Evolutionary conservation across 2,113 vertebrate genomes (phyloP).

Genomic region (Bos javanicus): DNA sequence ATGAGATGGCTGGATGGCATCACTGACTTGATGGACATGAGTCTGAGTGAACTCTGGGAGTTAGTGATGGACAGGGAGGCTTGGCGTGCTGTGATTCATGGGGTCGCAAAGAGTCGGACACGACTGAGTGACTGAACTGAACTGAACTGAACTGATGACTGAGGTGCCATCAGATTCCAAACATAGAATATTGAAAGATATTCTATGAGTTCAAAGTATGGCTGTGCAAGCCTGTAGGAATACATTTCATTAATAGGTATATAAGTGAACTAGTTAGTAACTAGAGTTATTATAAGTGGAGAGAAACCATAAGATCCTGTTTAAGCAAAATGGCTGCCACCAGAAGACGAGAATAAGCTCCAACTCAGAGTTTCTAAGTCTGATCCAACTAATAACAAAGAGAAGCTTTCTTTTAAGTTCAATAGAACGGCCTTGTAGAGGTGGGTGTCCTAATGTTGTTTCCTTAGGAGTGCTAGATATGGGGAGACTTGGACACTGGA

Average conservation of each 20-base stretch:
- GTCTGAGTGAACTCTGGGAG: no score
- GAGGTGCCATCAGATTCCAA: constrained; percentile 11
- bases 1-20: no score
- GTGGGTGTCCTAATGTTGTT: background rate
- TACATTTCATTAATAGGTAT: background rate
- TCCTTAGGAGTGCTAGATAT: background rate
- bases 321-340: background rate
- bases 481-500: background rate
- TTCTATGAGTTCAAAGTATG: background rate
- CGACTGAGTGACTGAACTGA: no score
- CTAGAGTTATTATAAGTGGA: background rate
- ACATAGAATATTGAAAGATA: constrained; percentile 2
- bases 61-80: no score
- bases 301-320: background rate
- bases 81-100: no score
- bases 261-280: background rate
- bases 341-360: background rate
- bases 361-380: background rate
- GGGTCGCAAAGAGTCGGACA: no score
- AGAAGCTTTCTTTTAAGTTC: background rate
- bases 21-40: no score
- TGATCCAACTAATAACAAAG: background rate
- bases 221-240: background rate
- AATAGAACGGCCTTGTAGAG: background rate
- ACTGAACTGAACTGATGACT: background rate